Base-by-base conservation (phyloP, 2,888 invertebrate genomes). In the Eilema caniola region DNA sequence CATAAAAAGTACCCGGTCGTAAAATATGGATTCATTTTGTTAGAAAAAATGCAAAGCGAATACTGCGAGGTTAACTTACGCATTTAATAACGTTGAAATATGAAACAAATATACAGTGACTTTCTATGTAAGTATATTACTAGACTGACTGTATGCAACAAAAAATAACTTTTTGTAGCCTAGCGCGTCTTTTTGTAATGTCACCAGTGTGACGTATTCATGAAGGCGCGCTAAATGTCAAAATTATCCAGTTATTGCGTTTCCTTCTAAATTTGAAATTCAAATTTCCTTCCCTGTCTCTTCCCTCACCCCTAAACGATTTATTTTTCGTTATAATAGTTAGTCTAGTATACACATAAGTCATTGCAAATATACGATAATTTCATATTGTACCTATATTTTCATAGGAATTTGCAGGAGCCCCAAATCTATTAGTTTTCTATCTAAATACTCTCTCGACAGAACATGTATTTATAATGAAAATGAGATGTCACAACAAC, bases 401-500 rank as follows among this genome's bases (percentile, higher is more conserved):
- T 68, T 68, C 28, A 66, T 28, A 41, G 59, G 79, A 75, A 72
- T 69, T 72, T 72, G 70, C 77, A 74, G 70, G 67, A 62, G 28
- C 70, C 68, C 71, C 75, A 64, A 76, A 72, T 70, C 68, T 67
- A 80, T 82, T 81, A 77, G 73, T 72, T 80, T 81, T 68, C 80
- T 81, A 81, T 81, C 82, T 81, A 82, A 76, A 76, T 70, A 75
- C 70, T 81, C 75, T 81, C 80, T 77, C 78, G 62, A 72, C 72
- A 77, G 73, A 73, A 79, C 57, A 68, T 70, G 69, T 62, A 53
- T 56, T 66, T 62, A 25, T 69, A 72, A 73, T 69, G 47, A 69
- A 73, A 72, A 73, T 71, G 71, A 77, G 63, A 76, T 62, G 66
- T 73, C 71, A 8, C 65, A 71, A 75, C 59, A 60, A 76, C 33